Evolutionary conservation across 2,113 vertebrate species (phyloP), one percentile per base, ranked within the genome.

Genomic region (Esox niger): DNA sequence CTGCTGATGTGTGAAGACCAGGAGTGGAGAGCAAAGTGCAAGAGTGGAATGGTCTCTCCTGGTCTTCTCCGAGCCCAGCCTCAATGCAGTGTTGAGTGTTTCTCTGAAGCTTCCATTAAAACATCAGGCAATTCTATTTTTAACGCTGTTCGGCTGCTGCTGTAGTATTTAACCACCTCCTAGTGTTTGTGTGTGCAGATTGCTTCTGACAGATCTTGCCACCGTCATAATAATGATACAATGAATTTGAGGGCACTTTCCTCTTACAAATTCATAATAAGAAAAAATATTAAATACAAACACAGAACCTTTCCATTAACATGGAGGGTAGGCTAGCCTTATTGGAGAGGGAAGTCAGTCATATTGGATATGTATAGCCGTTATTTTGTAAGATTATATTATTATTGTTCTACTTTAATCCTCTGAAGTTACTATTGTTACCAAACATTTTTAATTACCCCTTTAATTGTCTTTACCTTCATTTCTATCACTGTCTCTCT

Each of bases 41-140:
- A 59, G 61, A 65, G 49, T 46, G 68, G 69, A 75, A 54, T 59
- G 31, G 33, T 25, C 32, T 25, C 23, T 46, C 38, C 25, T 23
- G 17, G 35, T 62, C 17, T 59, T 54, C 73, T 76, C 74, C 38
- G 17, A 15, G 0, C 38, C 38, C 81, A 77, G 73, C 78, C 80
- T 73, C 78, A 69, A 64, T 26, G 76, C 78, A 66, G 66, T 23
- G 66, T 79, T 84, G 77, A 89, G 81, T 84, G 82, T 70, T 69
- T 75, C 85, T 85, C 85, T 83, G 81, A 84, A 84, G 83, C 68
- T 70, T 75, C 79, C 80, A 75, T 79, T 75, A 70, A 80, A 77
- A 62, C 54, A 66, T 59, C 70, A 43, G 15, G 38, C 38, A 4
- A 43, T 15, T 80, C 80, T 84, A 77, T 83, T 86, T 84, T 82